Evolutionary conservation across 2,797 vertebrate genomes (phyloP), one percentile per base, ranked within the genome.

Genomic region (Danio albolineatus): DNA sequence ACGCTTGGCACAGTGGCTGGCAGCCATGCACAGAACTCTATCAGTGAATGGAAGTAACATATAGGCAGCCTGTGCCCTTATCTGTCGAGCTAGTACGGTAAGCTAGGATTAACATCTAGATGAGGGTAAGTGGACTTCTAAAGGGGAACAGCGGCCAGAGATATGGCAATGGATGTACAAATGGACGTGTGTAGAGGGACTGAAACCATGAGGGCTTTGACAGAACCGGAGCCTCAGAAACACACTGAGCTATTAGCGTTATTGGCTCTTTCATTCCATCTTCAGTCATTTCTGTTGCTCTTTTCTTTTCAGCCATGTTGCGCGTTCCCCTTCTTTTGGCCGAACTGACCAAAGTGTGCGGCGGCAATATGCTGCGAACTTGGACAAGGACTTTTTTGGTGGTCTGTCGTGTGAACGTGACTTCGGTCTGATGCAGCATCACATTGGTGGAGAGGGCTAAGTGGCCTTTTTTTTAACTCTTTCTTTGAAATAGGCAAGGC

Each of bases 401-500:
- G 92, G 92, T 92, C 92, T 89, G 85, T 89, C 83, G 78, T 89
- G 76, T 78, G 84, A 88, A 91, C 88, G 85, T 87, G 85, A 89
- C 91, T 92, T 90, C 83, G 90, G 90, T 90, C 90, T 87, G 72
- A 85, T 88, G 86, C 89, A 91, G 90, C 90, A 92, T 92, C 89
- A 89, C 87, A 89, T 87, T 92, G 79, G 60, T 87, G 82, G 89
- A 90, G 89, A 90, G 85, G 88, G 87, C 92, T 92, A 91, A 94
- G 92, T 92, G 92, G 89, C 86, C 87, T 69, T 90, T 91, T 91
- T 93, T 93, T 85, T 93, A 93, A 94, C 93, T 92, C 91, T 93
- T 94, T 93, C 92, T 94, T 94, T 94, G 92, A 93, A 94, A 94
- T 93, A 94, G 91, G 92, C 90, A 85, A 93, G 93, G 92, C 94